A percentile compares a stretch with the other conserved stretches of the same genome.
Conservation (phyloP, 2,888 invertebrate species). For the Watsonalla cultraria region DNA sequence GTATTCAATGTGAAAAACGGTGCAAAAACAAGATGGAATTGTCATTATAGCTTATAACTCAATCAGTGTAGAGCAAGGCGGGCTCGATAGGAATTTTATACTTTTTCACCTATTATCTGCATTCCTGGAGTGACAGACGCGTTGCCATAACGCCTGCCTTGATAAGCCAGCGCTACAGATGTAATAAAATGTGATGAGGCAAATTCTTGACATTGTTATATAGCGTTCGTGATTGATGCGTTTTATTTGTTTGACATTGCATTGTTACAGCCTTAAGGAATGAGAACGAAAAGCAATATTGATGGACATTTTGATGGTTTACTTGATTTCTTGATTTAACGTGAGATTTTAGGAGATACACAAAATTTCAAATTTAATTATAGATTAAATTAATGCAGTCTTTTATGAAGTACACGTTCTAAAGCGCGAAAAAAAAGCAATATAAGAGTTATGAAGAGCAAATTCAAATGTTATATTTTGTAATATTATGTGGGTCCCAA, state of each 20-base stretch:
- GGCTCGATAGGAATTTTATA: constrained; percentile 67
- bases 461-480: too few species aligned
- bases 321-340: too few species aligned
- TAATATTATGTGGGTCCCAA: too few species aligned
- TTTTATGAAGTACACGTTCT: too few species aligned
- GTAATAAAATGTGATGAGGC: constrained; percentile 44
- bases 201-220: constrained; percentile 49
- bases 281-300: background rate
- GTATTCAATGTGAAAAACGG: constrained; percentile 68
- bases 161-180: constrained; percentile 35
- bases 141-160: constrained; percentile 41
- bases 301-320: too few species aligned
- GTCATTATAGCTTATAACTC: constrained; percentile 77
- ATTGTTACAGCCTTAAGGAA: background rate
- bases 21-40: constrained; percentile 69
- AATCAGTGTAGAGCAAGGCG: constrained; percentile 56
- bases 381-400: too few species aligned
- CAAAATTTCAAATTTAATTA: too few species aligned
- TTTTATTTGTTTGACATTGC: background rate
- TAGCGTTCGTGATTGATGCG: constrained; percentile 9
- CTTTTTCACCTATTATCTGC: constrained; percentile 67
- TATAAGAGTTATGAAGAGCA: too few species aligned
- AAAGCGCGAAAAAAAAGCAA: too few species aligned
- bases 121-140: constrained; percentile 50
- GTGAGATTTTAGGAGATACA: too few species aligned